Evolutionary conservation across 2,113 vertebrate genomes (phyloP), one percentile per base, ranked within the genome.

Genomic region (Thalassoma bifasciatum): DNA sequence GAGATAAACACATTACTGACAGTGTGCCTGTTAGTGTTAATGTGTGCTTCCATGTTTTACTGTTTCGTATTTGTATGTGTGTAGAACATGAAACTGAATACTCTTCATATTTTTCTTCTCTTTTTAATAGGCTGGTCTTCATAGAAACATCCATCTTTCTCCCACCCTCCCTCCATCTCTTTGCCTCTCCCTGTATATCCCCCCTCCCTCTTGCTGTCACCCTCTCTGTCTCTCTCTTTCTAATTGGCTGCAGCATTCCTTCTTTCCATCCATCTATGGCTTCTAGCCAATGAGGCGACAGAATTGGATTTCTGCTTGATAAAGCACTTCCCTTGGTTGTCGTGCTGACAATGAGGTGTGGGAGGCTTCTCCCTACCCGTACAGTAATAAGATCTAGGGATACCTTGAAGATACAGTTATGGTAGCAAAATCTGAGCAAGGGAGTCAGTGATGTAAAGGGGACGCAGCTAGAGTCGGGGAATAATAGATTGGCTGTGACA

Each of bases 261-360:
- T 66, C 59, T 72, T 79, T 79, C 65, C 79, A 90, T 88, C 81
- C 72, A 81, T 88, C 88, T 83, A 71, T 85, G 89, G 89, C 86
- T 75, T 50, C 76, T 78, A 66, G 87, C 90, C 91, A 92, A 87
- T 90, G 89, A 91, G 88, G 86, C 84, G 72, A 89, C 81, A 74
- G 87, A 89, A 92, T 92, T 91, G 84, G 75, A 90, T 92, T 92
- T 88, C 86, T 87, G 88, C 89, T 84, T 91, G 91, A 92, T 87
- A 90, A 89, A 92, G 77, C 86, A 87, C 86, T 90, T 90, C 81
- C 87, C 86, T 72, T 82, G 81, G 81, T 85, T 83, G 82, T 89
- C n/a, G 64, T 74, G 79, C 77, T 79, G 85, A 89, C 85, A 78
- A 72, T 68, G 52, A 75, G 71, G 64, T 66, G 79, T 46, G 26